Evolutionary conservation across 2,113 vertebrate genomes (phyloP).

Genomic region (Ceratotherium simum): DNA sequence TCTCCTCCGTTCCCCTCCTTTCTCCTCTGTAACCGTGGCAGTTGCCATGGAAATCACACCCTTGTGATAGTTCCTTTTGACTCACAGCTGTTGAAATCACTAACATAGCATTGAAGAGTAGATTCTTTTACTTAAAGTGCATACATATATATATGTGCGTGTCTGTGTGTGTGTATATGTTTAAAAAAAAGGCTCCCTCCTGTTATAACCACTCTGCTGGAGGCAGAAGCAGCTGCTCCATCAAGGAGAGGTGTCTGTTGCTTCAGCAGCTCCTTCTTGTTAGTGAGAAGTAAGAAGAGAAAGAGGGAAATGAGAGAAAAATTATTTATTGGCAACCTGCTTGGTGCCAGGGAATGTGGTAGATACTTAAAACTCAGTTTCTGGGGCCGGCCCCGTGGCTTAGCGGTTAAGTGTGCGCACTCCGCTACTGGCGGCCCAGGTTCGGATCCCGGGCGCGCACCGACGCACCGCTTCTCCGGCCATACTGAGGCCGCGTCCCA

Average conservation of each 20-base stretch:
- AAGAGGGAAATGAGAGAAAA: background rate
- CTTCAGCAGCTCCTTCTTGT: constrained; percentile 75
- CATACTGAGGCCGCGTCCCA: no score
- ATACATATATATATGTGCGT: background rate
- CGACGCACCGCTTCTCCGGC: no score
- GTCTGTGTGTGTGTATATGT: background rate
- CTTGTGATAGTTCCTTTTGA: constrained; percentile 3
- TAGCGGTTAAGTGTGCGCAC: no score
- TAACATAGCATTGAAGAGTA: background rate
- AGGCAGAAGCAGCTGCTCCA: constrained; percentile 78
- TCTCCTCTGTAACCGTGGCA: background rate
- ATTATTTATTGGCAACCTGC: background rate
- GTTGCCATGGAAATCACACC: constrained; percentile 45
- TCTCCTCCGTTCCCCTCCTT: accelerated
- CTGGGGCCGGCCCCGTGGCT: background rate
- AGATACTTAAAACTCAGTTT: background rate
- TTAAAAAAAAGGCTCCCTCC: constrained; percentile 71
- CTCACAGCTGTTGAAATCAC: constrained; percentile 32
- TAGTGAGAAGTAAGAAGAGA: background rate
- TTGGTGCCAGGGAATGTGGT: background rate
- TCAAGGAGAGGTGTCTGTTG: constrained; percentile 75
- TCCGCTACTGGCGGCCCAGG: no score
- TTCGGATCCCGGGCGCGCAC: no score
- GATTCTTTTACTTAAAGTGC: background rate
- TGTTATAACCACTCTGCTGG: constrained; percentile 76